These are phyloP conservation scores for Hirtodrosophila trivittata DNA, from an alignment of 2,888 invertebrate genomes.

Conservation along the genomic window DNA sequence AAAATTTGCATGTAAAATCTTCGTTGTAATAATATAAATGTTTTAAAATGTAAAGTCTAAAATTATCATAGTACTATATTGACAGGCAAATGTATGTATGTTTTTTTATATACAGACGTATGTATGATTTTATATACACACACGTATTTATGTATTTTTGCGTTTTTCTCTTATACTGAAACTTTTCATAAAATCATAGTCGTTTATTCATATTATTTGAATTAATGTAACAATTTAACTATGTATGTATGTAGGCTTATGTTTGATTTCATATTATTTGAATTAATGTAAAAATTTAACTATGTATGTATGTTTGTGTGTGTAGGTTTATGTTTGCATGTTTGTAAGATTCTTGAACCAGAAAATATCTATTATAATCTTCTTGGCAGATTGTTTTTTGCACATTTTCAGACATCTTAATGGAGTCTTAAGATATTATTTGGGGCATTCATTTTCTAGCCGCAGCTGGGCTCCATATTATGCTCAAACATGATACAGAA, in stretches of 20 bases:
- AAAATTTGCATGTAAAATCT: constrained; percentile 2
- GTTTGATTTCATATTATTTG: too few relatives aligned
- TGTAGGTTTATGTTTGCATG: too few relatives aligned
- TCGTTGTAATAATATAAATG: constrained; percentile 1
- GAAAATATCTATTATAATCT: background rate
- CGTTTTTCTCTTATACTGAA: too few relatives aligned
- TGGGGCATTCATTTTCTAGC: constrained; percentile 36
- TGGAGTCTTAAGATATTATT: constrained; percentile 31
- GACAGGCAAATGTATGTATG: constrained; percentile 1
- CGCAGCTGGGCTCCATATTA: constrained; percentile 40
- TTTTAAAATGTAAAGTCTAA: background rate
- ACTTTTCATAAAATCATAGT: too few relatives aligned
- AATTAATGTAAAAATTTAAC: too few relatives aligned
- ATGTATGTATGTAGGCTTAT: constrained; percentile 1
- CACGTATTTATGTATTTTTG: too few relatives aligned
- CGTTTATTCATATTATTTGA: background rate
- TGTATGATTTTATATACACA: too few relatives aligned
- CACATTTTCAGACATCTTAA: constrained; percentile 31
- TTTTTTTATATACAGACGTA: too few relatives aligned
- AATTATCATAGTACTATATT: background rate
- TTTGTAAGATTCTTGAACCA: too few relatives aligned
- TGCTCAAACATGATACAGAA: constrained; percentile 56
- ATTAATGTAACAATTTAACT: background rate
- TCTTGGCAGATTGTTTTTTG: background rate
- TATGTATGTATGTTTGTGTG: too few relatives aligned